Percentiles rank a stretch among this genome's conserved stretches.
Conservation (phyloP, 2,888 invertebrate genomes). For the Crossocerus cetratus region DNA sequence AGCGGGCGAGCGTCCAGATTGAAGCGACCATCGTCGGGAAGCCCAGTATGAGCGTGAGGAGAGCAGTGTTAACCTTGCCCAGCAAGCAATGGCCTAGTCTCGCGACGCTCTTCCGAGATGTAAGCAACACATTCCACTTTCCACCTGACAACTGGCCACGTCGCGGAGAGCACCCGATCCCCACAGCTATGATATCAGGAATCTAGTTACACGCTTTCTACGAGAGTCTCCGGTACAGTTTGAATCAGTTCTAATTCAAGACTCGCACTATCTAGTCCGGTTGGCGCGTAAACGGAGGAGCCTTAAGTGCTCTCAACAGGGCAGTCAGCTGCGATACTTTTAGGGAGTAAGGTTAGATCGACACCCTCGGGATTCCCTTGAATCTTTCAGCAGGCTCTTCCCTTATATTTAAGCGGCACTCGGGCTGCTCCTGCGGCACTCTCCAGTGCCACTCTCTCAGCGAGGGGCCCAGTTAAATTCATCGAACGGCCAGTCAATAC, state of each 20-base stretch:
- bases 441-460: no score
- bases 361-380: no score
- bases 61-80: constrained; percentile 42
- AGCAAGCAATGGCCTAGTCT: constrained; percentile 46
- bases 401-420: background rate
- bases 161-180: background rate
- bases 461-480: constrained; percentile 29
- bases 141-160: background rate
- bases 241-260: no score
- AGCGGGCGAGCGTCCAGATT: constrained; percentile 40
- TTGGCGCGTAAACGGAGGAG: no score
- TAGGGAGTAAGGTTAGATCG: no score
- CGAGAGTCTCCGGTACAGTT: no score
- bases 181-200: no score
- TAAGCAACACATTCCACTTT: constrained; percentile 31
- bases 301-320: no score
- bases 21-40: constrained; percentile 58
- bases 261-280: no score
- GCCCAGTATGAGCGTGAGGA: constrained; percentile 53
- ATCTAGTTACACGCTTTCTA: no score
- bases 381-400: no score
- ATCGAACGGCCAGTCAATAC: constrained; percentile 34
- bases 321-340: no score
- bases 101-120: constrained; percentile 48
- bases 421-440: constrained; percentile 3